A percentile compares a stretch with the other conserved stretches of the same genome.
These are phyloP conservation scores for Campoletis sonorensis DNA, from an alignment of 1,140 invertebrate genomes.

Conservation along the genomic window DNA sequence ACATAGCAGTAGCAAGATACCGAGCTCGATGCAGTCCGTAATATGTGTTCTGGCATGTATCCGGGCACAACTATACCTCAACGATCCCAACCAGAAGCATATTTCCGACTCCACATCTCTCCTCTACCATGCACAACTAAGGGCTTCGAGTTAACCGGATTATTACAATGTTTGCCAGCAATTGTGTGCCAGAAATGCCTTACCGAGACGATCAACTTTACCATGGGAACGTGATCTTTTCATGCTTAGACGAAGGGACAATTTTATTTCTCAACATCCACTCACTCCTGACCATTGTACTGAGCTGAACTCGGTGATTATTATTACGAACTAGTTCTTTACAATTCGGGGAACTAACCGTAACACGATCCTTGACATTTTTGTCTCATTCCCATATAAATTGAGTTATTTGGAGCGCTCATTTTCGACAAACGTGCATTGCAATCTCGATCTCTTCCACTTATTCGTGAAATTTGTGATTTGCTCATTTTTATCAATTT, in stretches of 20 bases:
- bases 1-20: slow-evolving; percentile 52
- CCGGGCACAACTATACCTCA: slow-evolving; percentile 40
- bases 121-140: slow-evolving; percentile 22
- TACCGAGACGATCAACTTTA: not conserved
- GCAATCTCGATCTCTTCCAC: not conserved
- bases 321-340: not conserved
- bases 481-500: not conserved
- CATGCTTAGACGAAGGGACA: not conserved
- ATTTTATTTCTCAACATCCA: slow-evolving; percentile 25
- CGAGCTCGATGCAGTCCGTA: slow-evolving; percentile 55
- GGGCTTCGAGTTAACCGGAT: slow-evolving; percentile 13
- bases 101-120: slow-evolving; percentile 56
- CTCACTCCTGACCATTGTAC: not conserved
- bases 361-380: not conserved
- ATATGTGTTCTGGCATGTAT: slow-evolving; percentile 48
- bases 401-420: slow-evolving; percentile 29
- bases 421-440: not conserved
- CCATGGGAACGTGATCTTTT: not conserved
- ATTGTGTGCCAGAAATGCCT: not conserved
- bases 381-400: not conserved
- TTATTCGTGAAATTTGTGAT: not conserved
- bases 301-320: not conserved
- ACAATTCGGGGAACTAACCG: not conserved
- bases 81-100: slow-evolving; percentile 44
- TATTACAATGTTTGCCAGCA: slow-evolving; percentile 13